phyloP scores from a whole-genome alignment of 2,888 invertebrate genomes.

The Heliconius ethilla region DNA sequence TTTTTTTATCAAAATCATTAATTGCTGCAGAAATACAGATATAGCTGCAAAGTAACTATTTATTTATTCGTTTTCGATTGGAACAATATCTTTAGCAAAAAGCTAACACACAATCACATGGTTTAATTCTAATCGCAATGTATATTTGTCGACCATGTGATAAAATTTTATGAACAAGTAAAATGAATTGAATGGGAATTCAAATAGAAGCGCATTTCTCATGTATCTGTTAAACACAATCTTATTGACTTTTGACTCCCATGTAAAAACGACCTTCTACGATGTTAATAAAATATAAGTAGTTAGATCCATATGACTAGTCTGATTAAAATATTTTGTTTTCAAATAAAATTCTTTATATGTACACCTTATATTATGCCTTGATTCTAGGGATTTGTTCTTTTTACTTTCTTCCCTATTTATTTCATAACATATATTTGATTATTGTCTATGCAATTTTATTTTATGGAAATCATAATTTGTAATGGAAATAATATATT shows the following conservation, averaged over 20 bases:
- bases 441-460: neutral
- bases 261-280: conserved; percentile 48
- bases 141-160: neutral
- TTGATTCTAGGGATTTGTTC: neutral
- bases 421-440: neutral
- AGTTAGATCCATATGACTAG: neutral
- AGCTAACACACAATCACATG: conserved; percentile 18
- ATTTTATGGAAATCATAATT: conserved; percentile 16
- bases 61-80: neutral
- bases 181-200: conserved; percentile 36
- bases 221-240: conserved; percentile 46
- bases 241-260: conserved; percentile 70
- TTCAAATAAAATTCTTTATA: neutral
- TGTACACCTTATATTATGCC: neutral
- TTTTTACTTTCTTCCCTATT: neutral
- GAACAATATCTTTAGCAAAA: neutral
- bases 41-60: neutral
- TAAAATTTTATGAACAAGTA: conserved; percentile 3
- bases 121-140: conserved; percentile 10
- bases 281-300: conserved; percentile 37
- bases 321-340: neutral
- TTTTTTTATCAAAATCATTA: neutral
- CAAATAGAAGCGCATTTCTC: conserved; percentile 15
- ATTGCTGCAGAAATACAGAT: too few species aligned
- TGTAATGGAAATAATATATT: conserved; percentile 29